Percentiles rank a stretch among this genome's conserved stretches.
These are phyloP conservation scores for Acanthurus leucopareius DNA, from an alignment of 2,797 vertebrate species.

Conservation along the genomic window DNA sequence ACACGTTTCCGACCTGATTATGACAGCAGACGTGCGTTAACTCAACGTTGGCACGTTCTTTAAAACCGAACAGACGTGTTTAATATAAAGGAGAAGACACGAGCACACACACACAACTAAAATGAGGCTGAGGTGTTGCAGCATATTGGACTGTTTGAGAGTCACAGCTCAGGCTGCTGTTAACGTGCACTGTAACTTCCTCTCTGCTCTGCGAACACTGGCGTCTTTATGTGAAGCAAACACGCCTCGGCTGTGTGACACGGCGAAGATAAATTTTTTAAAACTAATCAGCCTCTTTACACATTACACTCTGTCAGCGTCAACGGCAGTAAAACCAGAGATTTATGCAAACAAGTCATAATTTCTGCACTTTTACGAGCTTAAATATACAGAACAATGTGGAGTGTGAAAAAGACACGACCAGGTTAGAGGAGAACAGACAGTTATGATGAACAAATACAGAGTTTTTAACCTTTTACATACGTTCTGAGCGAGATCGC, in stretches of 20 bases:
- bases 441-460: not conserved
- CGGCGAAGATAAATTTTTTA: slow-evolving; percentile 14
- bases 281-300: slow-evolving; percentile 7
- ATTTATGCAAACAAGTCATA: slow-evolving; percentile 6
- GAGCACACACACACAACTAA: slow-evolving; percentile 15
- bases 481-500: too few relatives aligned
- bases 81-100: slow-evolving; percentile 24
- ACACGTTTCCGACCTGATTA: not conserved
- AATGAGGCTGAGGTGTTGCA: slow-evolving; percentile 35
- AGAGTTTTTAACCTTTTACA: not conserved
- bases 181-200: slow-evolving; percentile 20
- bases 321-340: slow-evolving; percentile 14
- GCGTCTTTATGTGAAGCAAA: slow-evolving; percentile 30
- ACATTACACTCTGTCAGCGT: not conserved
- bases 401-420: not conserved
- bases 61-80: slow-evolving; percentile 17
- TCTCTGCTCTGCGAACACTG: slow-evolving; percentile 27
- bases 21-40: slow-evolving; percentile 10
- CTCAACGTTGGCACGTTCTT: not conserved
- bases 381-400: not conserved
- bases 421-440: not conserved
- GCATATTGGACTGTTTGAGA: slow-evolving; percentile 37
- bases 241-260: slow-evolving; percentile 28
- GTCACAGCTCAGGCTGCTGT: slow-evolving; percentile 22
- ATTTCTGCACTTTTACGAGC: not conserved